phyloP scores from a whole-genome alignment of 1,140 invertebrate species.

The Drosophila lacertosa region DNA sequence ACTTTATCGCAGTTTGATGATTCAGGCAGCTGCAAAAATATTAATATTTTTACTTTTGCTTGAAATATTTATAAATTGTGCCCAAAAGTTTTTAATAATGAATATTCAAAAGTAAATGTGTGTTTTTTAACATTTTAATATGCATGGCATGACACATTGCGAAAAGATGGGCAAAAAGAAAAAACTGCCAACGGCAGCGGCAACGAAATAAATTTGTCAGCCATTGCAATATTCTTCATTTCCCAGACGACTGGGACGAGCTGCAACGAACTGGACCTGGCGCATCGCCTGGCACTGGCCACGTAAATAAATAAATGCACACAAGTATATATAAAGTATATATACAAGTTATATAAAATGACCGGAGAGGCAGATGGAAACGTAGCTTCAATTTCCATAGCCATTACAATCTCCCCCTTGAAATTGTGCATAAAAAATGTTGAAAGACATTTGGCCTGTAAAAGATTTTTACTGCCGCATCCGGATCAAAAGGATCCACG shows the following conservation, averaged over 20 bases:
- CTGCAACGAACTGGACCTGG: constrained; percentile 39
- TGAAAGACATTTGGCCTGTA: constrained; percentile 66
- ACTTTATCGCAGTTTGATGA: constrained; percentile 23
- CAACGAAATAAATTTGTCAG: constrained; percentile 79
- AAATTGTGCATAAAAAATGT: constrained; percentile 80
- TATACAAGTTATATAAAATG: constrained; percentile 22
- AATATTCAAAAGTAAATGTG: constrained; percentile 67
- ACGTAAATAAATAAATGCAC: constrained; percentile 75
- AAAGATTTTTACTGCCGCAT: constrained; percentile 35
- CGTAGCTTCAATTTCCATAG: constrained; percentile 35
- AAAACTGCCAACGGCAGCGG: constrained; percentile 68
- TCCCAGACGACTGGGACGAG: constrained; percentile 51
- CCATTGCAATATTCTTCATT: constrained; percentile 77
- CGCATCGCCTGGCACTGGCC: constrained; percentile 45
- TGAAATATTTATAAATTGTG: constrained; percentile 43
- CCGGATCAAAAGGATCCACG: constrained; percentile 31
- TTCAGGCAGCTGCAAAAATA: constrained; percentile 23
- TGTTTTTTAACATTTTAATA: constrained; percentile 77
- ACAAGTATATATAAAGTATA: constrained; percentile 55
- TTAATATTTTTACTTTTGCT: constrained; percentile 33
- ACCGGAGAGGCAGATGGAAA: constrained; percentile 22
- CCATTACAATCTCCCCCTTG: constrained; percentile 20
- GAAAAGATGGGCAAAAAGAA: constrained; percentile 44
- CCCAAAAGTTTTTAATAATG: constrained; percentile 68
- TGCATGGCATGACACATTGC: constrained; percentile 73